These are phyloP conservation scores for Onychomys torridus DNA, from an alignment of 2,797 vertebrate genomes.

Conservation along the genomic window DNA sequence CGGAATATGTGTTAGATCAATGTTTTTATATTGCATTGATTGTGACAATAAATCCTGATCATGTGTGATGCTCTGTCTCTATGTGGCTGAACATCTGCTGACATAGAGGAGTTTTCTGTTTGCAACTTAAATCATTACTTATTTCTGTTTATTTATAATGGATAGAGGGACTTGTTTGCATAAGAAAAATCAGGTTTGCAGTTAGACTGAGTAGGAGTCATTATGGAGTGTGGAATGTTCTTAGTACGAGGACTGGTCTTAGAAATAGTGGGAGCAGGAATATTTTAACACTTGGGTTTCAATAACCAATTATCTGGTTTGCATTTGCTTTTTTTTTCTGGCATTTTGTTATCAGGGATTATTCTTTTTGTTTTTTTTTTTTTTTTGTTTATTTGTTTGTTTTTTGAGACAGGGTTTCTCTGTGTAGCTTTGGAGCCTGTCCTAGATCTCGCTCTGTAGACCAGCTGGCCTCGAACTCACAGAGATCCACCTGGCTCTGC, in stretches of 20 bases:
- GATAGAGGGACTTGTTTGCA: not conserved
- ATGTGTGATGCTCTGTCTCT: conserved; percentile 12
- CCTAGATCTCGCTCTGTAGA: too few species aligned
- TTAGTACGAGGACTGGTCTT: not conserved
- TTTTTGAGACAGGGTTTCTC: too few species aligned
- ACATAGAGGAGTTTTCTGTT: conserved; percentile 7
- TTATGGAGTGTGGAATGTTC: not conserved
- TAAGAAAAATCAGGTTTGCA: conserved; percentile 33
- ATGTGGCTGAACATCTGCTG: not conserved
- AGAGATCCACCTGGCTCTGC: too few species aligned
- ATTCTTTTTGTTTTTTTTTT: too few species aligned
- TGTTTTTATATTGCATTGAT: conserved; percentile 74
- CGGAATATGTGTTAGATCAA: conserved; percentile 67
- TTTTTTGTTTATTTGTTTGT: too few species aligned
- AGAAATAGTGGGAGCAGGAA: not conserved
- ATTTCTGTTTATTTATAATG: not conserved
- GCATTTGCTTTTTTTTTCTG: conserved; percentile 22
- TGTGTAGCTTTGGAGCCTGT: too few species aligned
- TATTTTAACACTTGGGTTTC: not conserved
- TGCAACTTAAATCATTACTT: not conserved
- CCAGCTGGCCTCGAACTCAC: too few species aligned
- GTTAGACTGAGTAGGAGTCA: not conserved
- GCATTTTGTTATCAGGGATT: not conserved
- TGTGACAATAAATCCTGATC: conserved; percentile 47
- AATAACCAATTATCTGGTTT: not conserved